These are phyloP conservation scores for Harpalus rubripes DNA, from an alignment of 2,888 invertebrate genomes.

Conservation along the genomic window DNA sequence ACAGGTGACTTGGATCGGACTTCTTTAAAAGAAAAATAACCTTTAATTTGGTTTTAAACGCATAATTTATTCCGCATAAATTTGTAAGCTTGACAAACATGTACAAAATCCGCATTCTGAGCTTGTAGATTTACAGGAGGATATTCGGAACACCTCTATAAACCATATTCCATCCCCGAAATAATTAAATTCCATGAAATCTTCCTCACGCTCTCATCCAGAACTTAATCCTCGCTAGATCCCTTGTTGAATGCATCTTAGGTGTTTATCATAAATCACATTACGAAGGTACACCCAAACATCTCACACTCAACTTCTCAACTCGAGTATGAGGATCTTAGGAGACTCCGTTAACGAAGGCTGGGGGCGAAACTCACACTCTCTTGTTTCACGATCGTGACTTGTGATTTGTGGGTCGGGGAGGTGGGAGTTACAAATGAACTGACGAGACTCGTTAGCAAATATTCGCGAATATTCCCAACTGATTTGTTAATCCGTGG, in stretches of 20 bases:
- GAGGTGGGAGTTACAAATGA: conserved; percentile 12
- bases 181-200: background rate
- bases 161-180: background rate
- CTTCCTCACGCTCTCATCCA: background rate
- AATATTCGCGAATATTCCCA: background rate
- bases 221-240: background rate
- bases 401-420: background rate
- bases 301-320: background rate
- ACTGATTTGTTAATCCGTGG: conserved; percentile 13
- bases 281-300: background rate
- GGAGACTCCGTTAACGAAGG: conserved; percentile 13
- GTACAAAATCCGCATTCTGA: background rate
- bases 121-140: background rate
- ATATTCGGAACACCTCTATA: background rate
- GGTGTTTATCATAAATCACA: conserved; percentile 35
- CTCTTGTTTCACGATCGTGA: conserved; percentile 8
- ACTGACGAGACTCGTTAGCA: conserved; percentile 2
- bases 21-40: no score
- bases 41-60: no score
- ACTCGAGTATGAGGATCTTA: background rate
- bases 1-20: no score
- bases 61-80: no score
- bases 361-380: conserved; percentile 7
- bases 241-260: conserved; percentile 8
- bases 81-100: background rate